phyloP scores from a whole-genome alignment of 2,888 invertebrate genomes.

The Pantelozetes paolii region DNA sequence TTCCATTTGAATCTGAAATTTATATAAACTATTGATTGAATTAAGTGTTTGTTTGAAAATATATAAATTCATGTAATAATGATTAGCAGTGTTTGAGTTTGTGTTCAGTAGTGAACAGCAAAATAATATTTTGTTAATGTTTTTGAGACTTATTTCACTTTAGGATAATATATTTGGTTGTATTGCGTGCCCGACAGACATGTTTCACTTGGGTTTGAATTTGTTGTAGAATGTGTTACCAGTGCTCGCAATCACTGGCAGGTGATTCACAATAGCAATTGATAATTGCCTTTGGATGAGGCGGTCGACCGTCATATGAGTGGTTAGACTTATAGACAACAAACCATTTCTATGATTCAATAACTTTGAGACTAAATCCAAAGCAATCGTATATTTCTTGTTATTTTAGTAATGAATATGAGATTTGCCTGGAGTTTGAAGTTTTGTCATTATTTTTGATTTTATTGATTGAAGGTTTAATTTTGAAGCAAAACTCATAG shows the following conservation, averaged over 20 bases:
- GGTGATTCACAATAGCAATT: neutral
- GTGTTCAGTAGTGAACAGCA: neutral
- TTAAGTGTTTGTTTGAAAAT: neutral
- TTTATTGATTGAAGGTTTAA: neutral
- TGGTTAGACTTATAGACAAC: neutral
- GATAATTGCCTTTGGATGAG: neutral
- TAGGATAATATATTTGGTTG: neutral
- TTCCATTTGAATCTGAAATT: neutral
- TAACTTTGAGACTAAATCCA: too few relatives aligned
- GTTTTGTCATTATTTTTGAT: neutral
- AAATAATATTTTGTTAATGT: neutral
- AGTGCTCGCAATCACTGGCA: neutral
- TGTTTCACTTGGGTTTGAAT: neutral
- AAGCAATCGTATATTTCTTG: too few relatives aligned
- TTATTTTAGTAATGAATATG: too few relatives aligned
- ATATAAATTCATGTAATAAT: neutral
- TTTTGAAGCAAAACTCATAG: neutral
- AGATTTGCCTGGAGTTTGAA: too few relatives aligned
- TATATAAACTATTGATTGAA: neutral
- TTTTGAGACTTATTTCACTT: neutral
- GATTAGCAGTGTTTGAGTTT: neutral
- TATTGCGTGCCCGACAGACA: slow-evolving; percentile 26
- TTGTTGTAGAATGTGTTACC: neutral
- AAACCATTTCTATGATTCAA: neutral
- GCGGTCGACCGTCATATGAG: neutral